phyloP scores from a whole-genome alignment of 2,113 vertebrate genomes.

The Cromileptes altivelis region DNA sequence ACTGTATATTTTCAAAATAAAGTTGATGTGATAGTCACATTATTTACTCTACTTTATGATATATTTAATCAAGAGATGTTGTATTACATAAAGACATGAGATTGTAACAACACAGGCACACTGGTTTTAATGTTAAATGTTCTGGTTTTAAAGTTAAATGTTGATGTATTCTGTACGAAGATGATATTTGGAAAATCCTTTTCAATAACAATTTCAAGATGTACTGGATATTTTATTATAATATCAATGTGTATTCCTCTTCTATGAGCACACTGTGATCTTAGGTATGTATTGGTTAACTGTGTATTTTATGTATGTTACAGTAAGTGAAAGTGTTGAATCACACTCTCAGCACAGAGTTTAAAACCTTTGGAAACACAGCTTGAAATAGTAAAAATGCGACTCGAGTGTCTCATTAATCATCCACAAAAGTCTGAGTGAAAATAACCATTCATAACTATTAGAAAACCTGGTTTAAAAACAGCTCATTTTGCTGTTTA shows the following conservation, averaged over 20 bases:
- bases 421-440: too few relatives aligned
- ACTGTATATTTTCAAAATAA: background rate
- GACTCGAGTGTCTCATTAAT: too few relatives aligned
- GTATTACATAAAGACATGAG: background rate
- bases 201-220: background rate
- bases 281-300: background rate
- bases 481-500: too few relatives aligned
- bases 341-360: background rate
- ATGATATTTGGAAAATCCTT: background rate
- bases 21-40: background rate
- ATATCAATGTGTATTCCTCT: background rate
- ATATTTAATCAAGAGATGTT: background rate
- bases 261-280: background rate
- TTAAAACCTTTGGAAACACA: background rate
- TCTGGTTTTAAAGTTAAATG: too few relatives aligned
- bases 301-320: background rate
- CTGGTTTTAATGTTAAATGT: background rate
- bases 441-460: too few relatives aligned
- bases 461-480: too few relatives aligned
- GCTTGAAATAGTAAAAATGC: too few relatives aligned
- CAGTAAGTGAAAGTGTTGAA: background rate
- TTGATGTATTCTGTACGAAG: background rate
- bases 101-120: background rate
- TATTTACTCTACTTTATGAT: slow-evolving; percentile 13
- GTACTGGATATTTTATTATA: background rate